These are phyloP conservation scores for Ascaphus truei DNA, from an alignment of 2,113 vertebrate species.

Conservation along the genomic window DNA sequence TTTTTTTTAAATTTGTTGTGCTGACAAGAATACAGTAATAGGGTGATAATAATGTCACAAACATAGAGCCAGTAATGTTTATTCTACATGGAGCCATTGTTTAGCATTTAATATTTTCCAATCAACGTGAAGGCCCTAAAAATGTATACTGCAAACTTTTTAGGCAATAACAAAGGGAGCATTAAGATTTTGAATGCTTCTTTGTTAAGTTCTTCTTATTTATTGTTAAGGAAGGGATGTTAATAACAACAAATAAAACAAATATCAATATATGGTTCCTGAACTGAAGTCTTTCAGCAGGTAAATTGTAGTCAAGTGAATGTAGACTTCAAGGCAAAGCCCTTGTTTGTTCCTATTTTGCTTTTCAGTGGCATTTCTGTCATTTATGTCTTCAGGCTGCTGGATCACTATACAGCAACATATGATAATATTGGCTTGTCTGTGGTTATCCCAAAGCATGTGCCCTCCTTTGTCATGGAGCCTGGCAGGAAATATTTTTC, in stretches of 20 bases:
- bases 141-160: too few relatives aligned
- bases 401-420: constrained; percentile 45
- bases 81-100: too few relatives aligned
- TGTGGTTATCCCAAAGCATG: constrained; percentile 55
- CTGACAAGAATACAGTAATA: background rate
- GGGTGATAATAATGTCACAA: background rate
- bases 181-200: too few relatives aligned
- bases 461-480: constrained; percentile 49
- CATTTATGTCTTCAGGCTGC: constrained; percentile 25
- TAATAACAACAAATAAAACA: too few relatives aligned
- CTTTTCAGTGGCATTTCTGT: background rate
- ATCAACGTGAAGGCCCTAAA: too few relatives aligned
- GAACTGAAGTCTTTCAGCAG: too few relatives aligned
- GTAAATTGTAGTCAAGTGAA: background rate
- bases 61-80: too few relatives aligned
- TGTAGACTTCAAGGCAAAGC: background rate
- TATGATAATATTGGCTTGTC: constrained; percentile 35
- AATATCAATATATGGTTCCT: too few relatives aligned
- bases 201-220: too few relatives aligned
- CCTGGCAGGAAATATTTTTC: constrained; percentile 68
- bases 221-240: too few relatives aligned
- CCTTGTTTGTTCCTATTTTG: background rate
- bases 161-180: too few relatives aligned
- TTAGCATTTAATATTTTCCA: too few relatives aligned
- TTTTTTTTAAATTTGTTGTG: background rate